Evolutionary conservation across 2,888 invertebrate species (phyloP).

Genomic region (Cinara cedri): DNA sequence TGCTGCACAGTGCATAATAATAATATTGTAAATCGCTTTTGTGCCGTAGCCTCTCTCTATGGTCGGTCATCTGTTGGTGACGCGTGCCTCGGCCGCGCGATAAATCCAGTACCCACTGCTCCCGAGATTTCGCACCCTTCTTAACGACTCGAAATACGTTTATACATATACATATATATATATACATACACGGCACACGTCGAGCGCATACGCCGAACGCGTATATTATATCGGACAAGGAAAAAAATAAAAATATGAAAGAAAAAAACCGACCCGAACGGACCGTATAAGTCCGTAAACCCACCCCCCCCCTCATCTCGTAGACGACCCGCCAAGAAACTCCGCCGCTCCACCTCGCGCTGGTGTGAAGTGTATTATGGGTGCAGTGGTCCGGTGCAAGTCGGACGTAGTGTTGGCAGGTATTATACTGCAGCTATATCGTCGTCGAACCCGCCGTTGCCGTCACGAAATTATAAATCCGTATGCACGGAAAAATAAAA

Average conservation of each 20-base stretch:
- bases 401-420: no score
- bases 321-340: neutral
- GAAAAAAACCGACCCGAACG: slow-evolving; percentile 2
- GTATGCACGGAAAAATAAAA: no score
- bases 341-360: neutral
- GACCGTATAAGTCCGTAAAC: slow-evolving; percentile 13
- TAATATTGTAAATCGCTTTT: slow-evolving; percentile 51
- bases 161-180: neutral
- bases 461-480: no score
- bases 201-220: no score
- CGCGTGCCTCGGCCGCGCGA: slow-evolving; percentile 39
- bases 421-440: no score
- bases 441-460: no score
- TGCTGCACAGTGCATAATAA: neutral
- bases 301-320: slow-evolving; percentile 5
- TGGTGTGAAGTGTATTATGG: no score
- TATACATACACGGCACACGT: neutral
- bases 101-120: slow-evolving; percentile 31
- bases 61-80: slow-evolving; percentile 48
- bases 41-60: slow-evolving; percentile 7
- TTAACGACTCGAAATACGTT: slow-evolving; percentile 43
- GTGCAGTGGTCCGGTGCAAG: no score
- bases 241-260: neutral
- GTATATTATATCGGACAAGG: neutral
- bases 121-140: slow-evolving; percentile 39